phyloP scores from a whole-genome alignment of 2,113 vertebrate genomes.

The Hemiscyllium ocellatum region DNA sequence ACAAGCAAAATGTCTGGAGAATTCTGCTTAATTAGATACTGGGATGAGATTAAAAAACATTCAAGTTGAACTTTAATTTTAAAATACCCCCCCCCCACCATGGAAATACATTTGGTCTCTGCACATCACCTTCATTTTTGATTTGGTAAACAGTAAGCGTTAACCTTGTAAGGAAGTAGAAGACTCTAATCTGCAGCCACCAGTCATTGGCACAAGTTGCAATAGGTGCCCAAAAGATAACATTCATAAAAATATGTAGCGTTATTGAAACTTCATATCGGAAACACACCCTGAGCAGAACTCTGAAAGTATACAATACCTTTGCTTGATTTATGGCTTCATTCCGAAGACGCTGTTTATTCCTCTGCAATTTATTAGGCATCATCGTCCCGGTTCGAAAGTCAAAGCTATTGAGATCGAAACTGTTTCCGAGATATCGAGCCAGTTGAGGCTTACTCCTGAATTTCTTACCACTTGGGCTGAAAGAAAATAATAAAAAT shows the following conservation, averaged over 20 bases:
- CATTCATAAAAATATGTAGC: background rate
- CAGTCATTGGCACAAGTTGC: background rate
- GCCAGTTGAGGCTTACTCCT: conserved; percentile 83
- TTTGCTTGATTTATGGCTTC: conserved; percentile 70
- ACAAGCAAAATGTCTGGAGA: background rate
- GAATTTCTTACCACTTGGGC: conserved; percentile 82
- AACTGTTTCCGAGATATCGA: conserved; percentile 73
- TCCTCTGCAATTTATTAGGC: conserved; percentile 82
- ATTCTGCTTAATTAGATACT: background rate
- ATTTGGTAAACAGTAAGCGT: background rate
- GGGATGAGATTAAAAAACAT: background rate
- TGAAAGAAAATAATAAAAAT: conserved; percentile 47
- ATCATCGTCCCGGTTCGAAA: conserved; percentile 77
- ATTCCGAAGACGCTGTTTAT: conserved; percentile 73
- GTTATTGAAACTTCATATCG: background rate
- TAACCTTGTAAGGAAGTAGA: background rate
- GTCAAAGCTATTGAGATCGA: conserved; percentile 76
- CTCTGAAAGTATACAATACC: conserved; percentile 48
- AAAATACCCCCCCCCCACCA: background rate
- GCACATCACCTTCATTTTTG: background rate
- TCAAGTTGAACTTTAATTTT: background rate
- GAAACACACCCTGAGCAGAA: conserved; percentile 10
- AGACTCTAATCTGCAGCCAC: background rate
- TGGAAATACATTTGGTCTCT: background rate
- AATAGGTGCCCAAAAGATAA: background rate